Evolutionary conservation across 2,113 vertebrate species (phyloP), one percentile per base, ranked within the genome.

Genomic region (Axis porcinus): DNA sequence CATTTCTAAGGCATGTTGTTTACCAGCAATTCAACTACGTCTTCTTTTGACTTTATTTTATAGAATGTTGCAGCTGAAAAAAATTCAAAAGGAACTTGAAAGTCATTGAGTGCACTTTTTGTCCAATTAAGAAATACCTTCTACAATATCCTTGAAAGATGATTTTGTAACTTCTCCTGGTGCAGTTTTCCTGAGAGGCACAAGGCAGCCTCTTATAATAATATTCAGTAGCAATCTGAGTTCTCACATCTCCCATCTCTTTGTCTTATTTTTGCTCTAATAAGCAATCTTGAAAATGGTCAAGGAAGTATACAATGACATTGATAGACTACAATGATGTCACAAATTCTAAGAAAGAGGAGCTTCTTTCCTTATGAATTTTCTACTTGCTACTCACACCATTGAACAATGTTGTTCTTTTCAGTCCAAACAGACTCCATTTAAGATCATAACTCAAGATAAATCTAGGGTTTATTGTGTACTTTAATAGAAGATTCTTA

Each of bases 271-370:
- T 97, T 84, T 89, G 19, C 60, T 86, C 28, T 50, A 40, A 36
- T 97, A 90, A 85, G 40, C 58, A 95, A 94, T 64, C 47, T 52
- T 89, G 43, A 88, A 95, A 82, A 82, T 12, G 67, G n/a, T 57
- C 84, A 58, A 81, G 8, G 52, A 47, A 90, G 25, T 86, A 54
- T 86, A 54, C 40, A 96, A 25, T 55, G 64, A 52, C 27, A 55
- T 89, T 47, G 50, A 21, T 25, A 36, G n/a, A 58, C 36, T 36
- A 70, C n/a, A 70, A 12, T 70, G n/a, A 36, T 0, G 79, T 60
- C 40, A 93, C 25, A 95, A 93, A 92, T 89, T 97, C 45, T 94
- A 86, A 92, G 40, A 95, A 78, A 95, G 45, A 55, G 25, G 5
- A 64, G 3, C 10, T 36, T 82, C 33, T 92, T 7, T 89, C 6